Evolutionary conservation across 2,113 vertebrate species (phyloP).

Genomic region (Haplotaxodon microlepis): DNA sequence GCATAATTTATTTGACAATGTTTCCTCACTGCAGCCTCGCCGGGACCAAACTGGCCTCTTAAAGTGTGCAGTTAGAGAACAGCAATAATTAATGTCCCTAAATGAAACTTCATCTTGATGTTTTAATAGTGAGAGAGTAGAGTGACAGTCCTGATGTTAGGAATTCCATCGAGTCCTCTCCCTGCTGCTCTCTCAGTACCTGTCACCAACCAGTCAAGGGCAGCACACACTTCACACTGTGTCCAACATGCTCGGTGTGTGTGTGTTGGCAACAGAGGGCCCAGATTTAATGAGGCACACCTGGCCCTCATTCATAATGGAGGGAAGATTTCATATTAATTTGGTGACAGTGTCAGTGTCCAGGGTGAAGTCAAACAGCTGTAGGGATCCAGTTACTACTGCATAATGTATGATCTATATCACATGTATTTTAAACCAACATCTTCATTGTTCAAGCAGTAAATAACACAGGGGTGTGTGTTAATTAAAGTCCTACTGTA

Average conservation of each 20-base stretch:
- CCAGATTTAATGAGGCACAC: constrained; percentile 70
- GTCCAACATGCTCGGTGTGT: not conserved
- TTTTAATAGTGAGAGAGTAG: not conserved
- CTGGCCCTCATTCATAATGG: constrained; percentile 73
- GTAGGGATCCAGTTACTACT: constrained; percentile 50
- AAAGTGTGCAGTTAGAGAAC: constrained; percentile 7
- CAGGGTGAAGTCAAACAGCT: constrained; percentile 67
- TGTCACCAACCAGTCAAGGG: constrained; percentile 49
- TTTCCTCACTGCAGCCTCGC: not conserved
- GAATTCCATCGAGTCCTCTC: constrained; percentile 9
- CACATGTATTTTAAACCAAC: constrained; percentile 37
- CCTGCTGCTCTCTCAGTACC: not conserved
- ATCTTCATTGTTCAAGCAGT: constrained; percentile 30
- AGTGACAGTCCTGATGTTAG: not conserved
- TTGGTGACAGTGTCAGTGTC: constrained; percentile 61
- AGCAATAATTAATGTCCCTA: constrained; percentile 50
- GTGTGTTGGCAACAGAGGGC: constrained; percentile 26
- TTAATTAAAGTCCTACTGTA: not conserved
- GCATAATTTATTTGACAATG: constrained; percentile 19
- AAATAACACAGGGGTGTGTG: not conserved
- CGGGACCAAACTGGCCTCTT: constrained; percentile 9
- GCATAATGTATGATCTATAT: constrained; percentile 64
- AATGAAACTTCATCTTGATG: constrained; percentile 11
- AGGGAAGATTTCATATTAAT: constrained; percentile 69
- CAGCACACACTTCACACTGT: constrained; percentile 15